phyloP scores from a whole-genome alignment of 1,140 invertebrate genomes.

The Trachymyrmex cornetzi region DNA sequence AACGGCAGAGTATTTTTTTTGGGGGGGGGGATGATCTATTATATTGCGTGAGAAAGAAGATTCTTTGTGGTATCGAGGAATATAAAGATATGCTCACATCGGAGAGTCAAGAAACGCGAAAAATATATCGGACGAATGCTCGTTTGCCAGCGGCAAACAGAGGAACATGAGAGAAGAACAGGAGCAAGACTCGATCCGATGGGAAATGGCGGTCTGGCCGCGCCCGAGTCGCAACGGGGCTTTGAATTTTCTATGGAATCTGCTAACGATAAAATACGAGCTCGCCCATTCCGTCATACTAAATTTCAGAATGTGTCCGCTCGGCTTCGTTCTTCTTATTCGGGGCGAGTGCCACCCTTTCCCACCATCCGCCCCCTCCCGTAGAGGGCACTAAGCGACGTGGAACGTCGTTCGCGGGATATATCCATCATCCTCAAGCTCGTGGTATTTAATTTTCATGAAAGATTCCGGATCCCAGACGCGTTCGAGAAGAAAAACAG shows the following conservation, averaged over 20 bases:
- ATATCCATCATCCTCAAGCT: slow-evolving; percentile 46
- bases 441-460: slow-evolving; percentile 64
- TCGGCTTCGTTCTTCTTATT: slow-evolving; percentile 36
- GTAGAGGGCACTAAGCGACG: not conserved
- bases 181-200: slow-evolving; percentile 13
- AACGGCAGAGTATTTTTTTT: too few relatives aligned
- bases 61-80: not conserved
- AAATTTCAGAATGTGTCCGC: slow-evolving; percentile 64
- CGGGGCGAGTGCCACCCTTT: slow-evolving; percentile 19
- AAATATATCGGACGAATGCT: slow-evolving; percentile 43
- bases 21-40: not conserved
- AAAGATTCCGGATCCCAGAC: slow-evolving; percentile 41
- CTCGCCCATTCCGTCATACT: slow-evolving; percentile 27
- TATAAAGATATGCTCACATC: slow-evolving; percentile 9
- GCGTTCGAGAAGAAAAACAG: slow-evolving; percentile 35
- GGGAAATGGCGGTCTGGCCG: slow-evolving; percentile 45
- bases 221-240: slow-evolving; percentile 44
- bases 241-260: slow-evolving; percentile 65
- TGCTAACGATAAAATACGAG: slow-evolving; percentile 71
- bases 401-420: slow-evolving; percentile 31
- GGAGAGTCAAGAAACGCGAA: slow-evolving; percentile 25
- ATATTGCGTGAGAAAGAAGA: not conserved
- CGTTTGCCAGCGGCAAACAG: slow-evolving; percentile 19
- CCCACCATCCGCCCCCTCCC: not conserved
- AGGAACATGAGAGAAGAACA: slow-evolving; percentile 9